phyloP scores from a whole-genome alignment of 2,113 vertebrate species.

The Poecilia latipinna region DNA sequence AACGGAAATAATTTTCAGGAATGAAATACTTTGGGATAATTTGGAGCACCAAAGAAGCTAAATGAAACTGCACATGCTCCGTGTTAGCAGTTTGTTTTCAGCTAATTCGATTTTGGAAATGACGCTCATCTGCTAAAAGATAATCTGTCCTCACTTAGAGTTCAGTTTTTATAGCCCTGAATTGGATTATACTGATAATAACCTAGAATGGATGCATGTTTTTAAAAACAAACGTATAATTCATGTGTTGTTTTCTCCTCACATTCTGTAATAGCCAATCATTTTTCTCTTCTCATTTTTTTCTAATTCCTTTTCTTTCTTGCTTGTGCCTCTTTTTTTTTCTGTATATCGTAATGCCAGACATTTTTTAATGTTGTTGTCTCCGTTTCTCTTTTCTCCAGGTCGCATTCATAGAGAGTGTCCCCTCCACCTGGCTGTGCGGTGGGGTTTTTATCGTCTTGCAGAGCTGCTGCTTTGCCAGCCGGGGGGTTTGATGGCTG shows the following conservation, averaged over 20 bases:
- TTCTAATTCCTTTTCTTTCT: not conserved
- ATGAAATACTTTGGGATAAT: not conserved
- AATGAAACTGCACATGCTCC: not conserved
- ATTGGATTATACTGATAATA: conserved; percentile 58
- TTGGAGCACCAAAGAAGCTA: not conserved
- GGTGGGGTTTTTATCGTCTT: conserved; percentile 84
- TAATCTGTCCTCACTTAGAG: conserved; percentile 23
- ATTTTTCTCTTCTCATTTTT: not conserved
- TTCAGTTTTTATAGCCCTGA: conserved; percentile 38
- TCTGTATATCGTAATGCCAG: not conserved
- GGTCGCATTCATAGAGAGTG: conserved; percentile 81
- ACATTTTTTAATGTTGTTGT: not conserved
- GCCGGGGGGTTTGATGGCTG: conserved; percentile 85
- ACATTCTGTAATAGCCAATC: not conserved
- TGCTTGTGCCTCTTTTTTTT: conserved; percentile 3
- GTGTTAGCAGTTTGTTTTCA: no score
- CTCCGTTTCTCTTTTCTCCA: conserved; percentile 48
- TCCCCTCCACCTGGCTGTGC: conserved; percentile 86
- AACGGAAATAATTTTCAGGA: not conserved
- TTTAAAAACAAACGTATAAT: conserved; percentile 1
- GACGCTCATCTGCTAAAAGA: conserved; percentile 13
- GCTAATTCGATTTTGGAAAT: not conserved
- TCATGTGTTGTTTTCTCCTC: conserved; percentile 37
- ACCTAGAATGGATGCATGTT: conserved; percentile 9
- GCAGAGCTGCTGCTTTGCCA: conserved; percentile 86